Evolutionary conservation across 92 coral and sea anemone genomes (phyloP).

Genomic region (Actinernus sp.): DNA sequence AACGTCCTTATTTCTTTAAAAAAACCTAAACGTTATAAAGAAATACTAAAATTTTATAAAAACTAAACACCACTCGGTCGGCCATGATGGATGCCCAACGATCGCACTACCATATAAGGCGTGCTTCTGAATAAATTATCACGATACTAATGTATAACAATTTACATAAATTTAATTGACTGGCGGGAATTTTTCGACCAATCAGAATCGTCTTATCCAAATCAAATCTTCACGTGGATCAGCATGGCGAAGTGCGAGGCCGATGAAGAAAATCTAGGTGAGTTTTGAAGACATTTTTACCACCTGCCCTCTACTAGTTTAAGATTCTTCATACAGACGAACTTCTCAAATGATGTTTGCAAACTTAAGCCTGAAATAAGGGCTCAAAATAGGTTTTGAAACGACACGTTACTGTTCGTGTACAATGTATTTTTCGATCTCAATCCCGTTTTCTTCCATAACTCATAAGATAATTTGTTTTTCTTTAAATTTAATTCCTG

Average conservation of each 20-base stretch:
- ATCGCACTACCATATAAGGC: slow-evolving; percentile 54
- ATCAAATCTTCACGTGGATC: not conserved
- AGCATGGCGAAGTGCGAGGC: slow-evolving; percentile 51
- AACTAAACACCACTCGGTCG: slow-evolving; percentile 2
- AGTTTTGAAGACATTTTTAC: too few relatives aligned
- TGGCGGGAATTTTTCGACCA: slow-evolving; percentile 72
- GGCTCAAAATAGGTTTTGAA: too few relatives aligned
- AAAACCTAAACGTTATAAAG: not conserved
- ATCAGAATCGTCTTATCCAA: slow-evolving; percentile 19
- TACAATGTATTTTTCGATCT: too few relatives aligned
- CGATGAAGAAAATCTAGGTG: slow-evolving; percentile 59
- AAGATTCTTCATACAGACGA: too few relatives aligned
- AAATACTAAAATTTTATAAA: not conserved
- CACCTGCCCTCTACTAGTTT: too few relatives aligned
- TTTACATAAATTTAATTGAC: not conserved
- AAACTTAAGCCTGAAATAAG: too few relatives aligned
- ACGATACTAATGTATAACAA: slow-evolving; percentile 7
- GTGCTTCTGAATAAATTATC: slow-evolving; percentile 2
- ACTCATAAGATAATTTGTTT: too few relatives aligned
- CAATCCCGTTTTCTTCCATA: too few relatives aligned
- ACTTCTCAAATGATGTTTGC: too few relatives aligned
- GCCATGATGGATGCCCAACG: slow-evolving; percentile 56
- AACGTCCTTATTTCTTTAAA: not conserved
- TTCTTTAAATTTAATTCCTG: too few relatives aligned
- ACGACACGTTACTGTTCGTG: too few relatives aligned